Conservation (phyloP, 2,797 vertebrate genomes). For the Acrossocheilus wenchowensis region DNA sequence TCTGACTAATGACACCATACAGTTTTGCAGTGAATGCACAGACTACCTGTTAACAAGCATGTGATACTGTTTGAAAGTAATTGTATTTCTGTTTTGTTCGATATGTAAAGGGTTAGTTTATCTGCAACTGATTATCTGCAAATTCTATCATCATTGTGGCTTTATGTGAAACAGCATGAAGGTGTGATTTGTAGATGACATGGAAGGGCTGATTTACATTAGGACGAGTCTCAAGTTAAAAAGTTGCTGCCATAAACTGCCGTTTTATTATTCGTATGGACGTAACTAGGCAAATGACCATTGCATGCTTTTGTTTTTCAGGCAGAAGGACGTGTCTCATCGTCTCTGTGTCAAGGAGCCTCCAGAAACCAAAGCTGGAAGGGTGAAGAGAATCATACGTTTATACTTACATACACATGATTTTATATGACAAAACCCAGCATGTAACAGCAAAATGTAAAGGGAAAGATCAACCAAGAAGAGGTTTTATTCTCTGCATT, state of each 20-base stretch:
- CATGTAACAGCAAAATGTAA: neutral
- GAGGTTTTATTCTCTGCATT: neutral
- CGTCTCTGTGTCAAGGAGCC: conserved; percentile 68
- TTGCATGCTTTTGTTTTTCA: conserved; percentile 56
- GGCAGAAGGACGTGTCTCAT: conserved; percentile 77
- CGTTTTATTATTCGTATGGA: neutral
- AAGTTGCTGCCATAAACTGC: neutral
- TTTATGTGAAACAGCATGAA: neutral
- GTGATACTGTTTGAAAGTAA: too few relatives aligned
- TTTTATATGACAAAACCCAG: neutral
- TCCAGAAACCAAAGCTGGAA: conserved; percentile 67
- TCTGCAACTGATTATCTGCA: too few relatives aligned
- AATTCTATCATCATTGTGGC: too few relatives aligned
- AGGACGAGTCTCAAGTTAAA: neutral
- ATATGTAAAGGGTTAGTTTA: too few relatives aligned
- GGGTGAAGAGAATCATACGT: conserved; percentile 58
- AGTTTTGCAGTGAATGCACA: neutral
- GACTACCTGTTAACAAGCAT: too few relatives aligned
- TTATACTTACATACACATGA: neutral
- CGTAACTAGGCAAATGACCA: neutral
- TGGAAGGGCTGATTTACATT: neutral
- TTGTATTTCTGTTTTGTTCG: too few relatives aligned
- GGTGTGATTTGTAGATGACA: neutral
- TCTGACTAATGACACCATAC: too few relatives aligned
- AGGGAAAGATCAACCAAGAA: neutral